phyloP scores from a whole-genome alignment of 2,888 invertebrate species.

The Gymnoscelis rufifasciata region DNA sequence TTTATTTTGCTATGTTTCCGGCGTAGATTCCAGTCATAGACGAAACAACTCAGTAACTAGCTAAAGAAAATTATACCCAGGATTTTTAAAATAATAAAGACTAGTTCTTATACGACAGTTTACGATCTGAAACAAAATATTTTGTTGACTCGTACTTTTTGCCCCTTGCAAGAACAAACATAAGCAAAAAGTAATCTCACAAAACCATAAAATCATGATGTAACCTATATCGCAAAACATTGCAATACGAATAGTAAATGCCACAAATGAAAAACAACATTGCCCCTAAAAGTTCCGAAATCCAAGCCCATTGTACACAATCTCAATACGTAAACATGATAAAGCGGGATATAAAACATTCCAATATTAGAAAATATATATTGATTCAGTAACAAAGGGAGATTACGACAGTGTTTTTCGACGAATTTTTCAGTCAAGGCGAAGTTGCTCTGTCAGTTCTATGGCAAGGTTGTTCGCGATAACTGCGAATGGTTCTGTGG shows the following conservation, averaged over 20 bases:
- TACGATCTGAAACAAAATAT: too few species aligned
- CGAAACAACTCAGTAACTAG: too few species aligned
- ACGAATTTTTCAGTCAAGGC: constrained; percentile 17
- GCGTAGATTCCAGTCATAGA: too few species aligned
- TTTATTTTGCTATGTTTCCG: too few species aligned
- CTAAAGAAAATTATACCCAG: too few species aligned
- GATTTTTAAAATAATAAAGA: too few species aligned
- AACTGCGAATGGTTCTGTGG: constrained; percentile 4
- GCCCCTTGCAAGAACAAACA: too few species aligned
- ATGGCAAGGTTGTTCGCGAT: neutral
- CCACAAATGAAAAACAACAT: neutral
- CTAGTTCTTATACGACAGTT: too few species aligned
- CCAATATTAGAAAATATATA: constrained; percentile 29
- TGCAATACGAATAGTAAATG: constrained; percentile 1
- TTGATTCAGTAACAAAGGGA: constrained; percentile 26
- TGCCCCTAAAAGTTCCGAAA: constrained; percentile 6
- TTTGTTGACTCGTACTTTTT: too few species aligned
- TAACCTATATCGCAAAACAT: neutral
- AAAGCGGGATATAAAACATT: constrained; percentile 23
- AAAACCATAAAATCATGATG: too few species aligned
- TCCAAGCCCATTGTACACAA: constrained; percentile 12
- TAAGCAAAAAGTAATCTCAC: too few species aligned
- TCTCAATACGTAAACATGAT: constrained; percentile 25
- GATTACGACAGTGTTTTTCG: constrained; percentile 24
- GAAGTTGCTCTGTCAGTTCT: neutral